Conservation (phyloP, 2,888 invertebrate genomes). For the Thecophora atra region DNA sequence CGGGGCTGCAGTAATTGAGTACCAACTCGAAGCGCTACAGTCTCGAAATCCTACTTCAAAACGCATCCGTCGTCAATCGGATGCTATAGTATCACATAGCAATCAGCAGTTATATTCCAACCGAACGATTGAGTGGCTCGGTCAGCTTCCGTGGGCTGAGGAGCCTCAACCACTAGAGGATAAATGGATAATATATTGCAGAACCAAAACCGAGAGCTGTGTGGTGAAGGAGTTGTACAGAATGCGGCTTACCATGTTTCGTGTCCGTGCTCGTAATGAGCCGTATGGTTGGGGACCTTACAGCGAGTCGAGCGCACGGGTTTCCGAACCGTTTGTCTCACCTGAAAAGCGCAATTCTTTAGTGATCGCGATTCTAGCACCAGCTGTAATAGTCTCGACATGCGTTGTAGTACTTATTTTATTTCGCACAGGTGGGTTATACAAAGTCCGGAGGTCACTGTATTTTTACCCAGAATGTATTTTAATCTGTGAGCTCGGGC, state of each 20-base stretch:
- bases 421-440: constrained; percentile 58
- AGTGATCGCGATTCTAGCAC: constrained; percentile 73
- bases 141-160: constrained; percentile 68
- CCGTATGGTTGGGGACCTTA: constrained; percentile 83
- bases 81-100: constrained; percentile 15
- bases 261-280: constrained; percentile 79
- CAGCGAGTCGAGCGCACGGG: constrained; percentile 73
- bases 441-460: neutral
- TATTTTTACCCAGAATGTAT: constrained; percentile 23
- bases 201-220: constrained; percentile 85
- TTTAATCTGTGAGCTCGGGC: too few relatives aligned
- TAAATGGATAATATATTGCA: constrained; percentile 75
- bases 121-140: constrained; percentile 44
- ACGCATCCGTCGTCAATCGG: constrained; percentile 50
- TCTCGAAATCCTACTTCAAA: constrained; percentile 46
- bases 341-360: constrained; percentile 65
- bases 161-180: constrained; percentile 68
- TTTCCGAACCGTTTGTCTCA: constrained; percentile 61
- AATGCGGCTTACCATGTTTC: constrained; percentile 74
- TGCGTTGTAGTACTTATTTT: constrained; percentile 58
- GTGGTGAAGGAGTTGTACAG: constrained; percentile 73
- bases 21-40: constrained; percentile 79
- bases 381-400: constrained; percentile 67
- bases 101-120: constrained; percentile 24
- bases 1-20: constrained; percentile 78